These are phyloP conservation scores for Drosophila infuscata DNA, from an alignment of 2,888 invertebrate genomes.

Conservation along the genomic window DNA sequence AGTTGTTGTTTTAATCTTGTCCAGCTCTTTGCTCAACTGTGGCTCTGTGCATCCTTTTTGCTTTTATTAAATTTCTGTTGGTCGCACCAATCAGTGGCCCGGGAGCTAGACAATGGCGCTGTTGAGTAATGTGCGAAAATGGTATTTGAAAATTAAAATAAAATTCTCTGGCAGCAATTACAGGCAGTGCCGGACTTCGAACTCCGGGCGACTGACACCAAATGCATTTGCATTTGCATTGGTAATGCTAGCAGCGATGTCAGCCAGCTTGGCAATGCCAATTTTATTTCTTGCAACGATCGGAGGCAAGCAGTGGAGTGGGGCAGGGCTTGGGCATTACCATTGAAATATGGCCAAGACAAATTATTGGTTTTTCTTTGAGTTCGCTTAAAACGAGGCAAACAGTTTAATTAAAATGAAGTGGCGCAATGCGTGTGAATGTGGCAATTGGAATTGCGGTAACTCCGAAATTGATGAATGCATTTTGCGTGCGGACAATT, in stretches of 20 bases:
- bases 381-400: slow-evolving; percentile 58
- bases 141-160: slow-evolving; percentile 63
- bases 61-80: slow-evolving; percentile 47
- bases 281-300: slow-evolving; percentile 55
- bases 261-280: slow-evolving; percentile 46
- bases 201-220: slow-evolving; percentile 28
- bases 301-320: background rate
- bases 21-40: slow-evolving; percentile 17
- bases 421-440: slow-evolving; percentile 70
- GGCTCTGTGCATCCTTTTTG: slow-evolving; percentile 26
- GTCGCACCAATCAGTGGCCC: slow-evolving; percentile 4
- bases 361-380: slow-evolving; percentile 78
- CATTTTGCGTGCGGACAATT: slow-evolving; percentile 5
- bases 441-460: slow-evolving; percentile 60
- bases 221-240: slow-evolving; percentile 76
- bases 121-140: slow-evolving; percentile 55
- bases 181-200: slow-evolving; percentile 21
- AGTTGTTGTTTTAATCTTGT: slow-evolving; percentile 29
- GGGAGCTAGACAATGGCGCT: slow-evolving; percentile 34
- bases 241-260: slow-evolving; percentile 59
- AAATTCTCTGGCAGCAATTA: slow-evolving; percentile 57
- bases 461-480: slow-evolving; percentile 39
- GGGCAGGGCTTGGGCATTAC: background rate
- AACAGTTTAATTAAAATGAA: slow-evolving; percentile 73
- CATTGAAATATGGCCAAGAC: slow-evolving; percentile 72